Conservation (phyloP, 2,888 invertebrate species). For the Apoderus coryli region DNA sequence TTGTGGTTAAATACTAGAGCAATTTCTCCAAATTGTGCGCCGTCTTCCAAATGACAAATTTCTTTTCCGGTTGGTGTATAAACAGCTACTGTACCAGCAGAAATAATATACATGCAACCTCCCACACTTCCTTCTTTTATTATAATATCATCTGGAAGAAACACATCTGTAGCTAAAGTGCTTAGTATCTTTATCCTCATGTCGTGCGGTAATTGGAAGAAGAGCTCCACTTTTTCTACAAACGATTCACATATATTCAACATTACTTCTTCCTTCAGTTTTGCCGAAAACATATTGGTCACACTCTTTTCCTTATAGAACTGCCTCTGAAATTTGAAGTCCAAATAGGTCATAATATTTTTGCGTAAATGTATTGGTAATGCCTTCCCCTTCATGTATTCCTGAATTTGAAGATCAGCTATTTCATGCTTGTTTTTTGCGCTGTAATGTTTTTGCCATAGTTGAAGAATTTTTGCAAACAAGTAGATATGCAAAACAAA, state of each 20-base stretch:
- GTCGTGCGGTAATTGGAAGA: background rate
- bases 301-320: slow-evolving; percentile 1
- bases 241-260: background rate
- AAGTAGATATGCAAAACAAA: background rate
- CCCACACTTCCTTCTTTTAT: slow-evolving; percentile 28
- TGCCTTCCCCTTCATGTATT: slow-evolving; percentile 1
- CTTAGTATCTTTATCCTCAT: background rate
- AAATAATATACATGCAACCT: slow-evolving; percentile 30
- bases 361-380: slow-evolving; percentile 1
- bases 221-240: background rate
- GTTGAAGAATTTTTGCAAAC: slow-evolving; percentile 2
- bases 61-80: slow-evolving; percentile 31
- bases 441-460: background rate
- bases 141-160: slow-evolving; percentile 30
- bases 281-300: background rate
- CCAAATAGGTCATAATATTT: background rate
- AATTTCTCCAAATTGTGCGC: slow-evolving; percentile 35
- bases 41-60: slow-evolving; percentile 34
- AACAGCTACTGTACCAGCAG: slow-evolving; percentile 33
- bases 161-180: slow-evolving; percentile 25
- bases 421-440: background rate
- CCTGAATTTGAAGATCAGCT: slow-evolving; percentile 1
- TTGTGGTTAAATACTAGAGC: slow-evolving; percentile 31
- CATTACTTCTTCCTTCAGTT: slow-evolving; percentile 1
- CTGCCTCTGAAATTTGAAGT: slow-evolving; percentile 1